Conservation (phyloP, 2,888 invertebrate genomes). For the Ochropacha duplaris region DNA sequence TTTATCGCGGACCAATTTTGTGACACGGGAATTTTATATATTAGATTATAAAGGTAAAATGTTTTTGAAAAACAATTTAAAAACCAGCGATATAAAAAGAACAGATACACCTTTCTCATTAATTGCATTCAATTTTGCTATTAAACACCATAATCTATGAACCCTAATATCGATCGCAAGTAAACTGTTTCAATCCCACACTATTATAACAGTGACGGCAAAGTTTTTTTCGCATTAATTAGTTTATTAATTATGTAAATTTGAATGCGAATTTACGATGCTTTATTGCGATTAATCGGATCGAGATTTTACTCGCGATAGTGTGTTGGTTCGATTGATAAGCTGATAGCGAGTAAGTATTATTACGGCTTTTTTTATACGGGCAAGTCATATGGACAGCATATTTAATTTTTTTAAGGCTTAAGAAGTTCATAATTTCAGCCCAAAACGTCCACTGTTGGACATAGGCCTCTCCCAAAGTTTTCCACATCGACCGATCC, state of each 20-base stretch:
- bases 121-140: constrained; percentile 20
- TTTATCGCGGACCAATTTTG: too few species aligned
- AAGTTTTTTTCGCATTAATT: constrained; percentile 69
- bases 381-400: too few species aligned
- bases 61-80: too few species aligned
- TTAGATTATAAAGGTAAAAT: too few species aligned
- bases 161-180: constrained; percentile 12
- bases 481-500: too few species aligned
- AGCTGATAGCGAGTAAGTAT: constrained; percentile 1
- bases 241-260: constrained; percentile 79
- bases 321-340: constrained; percentile 10
- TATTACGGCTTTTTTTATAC: background rate
- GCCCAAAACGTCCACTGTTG: too few species aligned
- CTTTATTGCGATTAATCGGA: constrained; percentile 71
- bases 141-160: constrained; percentile 9
- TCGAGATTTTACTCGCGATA: constrained; percentile 55
- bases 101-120: too few species aligned
- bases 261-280: constrained; percentile 75
- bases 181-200: constrained; percentile 49
- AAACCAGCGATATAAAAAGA: too few species aligned
- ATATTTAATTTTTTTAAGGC: too few species aligned
- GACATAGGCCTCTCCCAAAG: too few species aligned
- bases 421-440: too few species aligned
- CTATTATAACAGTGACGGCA: constrained; percentile 54
- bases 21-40: too few species aligned